Evolutionary conservation across 1,140 invertebrate genomes (phyloP).

Genomic region (Heterodera schachtii): DNA sequence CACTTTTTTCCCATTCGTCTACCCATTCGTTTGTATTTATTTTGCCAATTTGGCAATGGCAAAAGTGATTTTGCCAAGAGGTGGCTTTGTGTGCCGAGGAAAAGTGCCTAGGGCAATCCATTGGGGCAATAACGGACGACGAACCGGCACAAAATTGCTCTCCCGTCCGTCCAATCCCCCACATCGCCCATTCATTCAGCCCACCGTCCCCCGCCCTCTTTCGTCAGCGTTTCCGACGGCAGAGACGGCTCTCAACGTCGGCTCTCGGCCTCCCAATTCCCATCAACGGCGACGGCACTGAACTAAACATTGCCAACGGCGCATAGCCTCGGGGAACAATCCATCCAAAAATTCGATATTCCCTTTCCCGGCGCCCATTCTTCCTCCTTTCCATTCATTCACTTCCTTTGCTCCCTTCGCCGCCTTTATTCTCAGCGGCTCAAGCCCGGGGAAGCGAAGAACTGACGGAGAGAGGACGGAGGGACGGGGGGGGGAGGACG

Average conservation of each 20-base stretch:
- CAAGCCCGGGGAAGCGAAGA: neutral
- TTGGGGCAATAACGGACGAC: neutral
- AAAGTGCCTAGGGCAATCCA: neutral
- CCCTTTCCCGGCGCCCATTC: neutral
- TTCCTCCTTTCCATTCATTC: too few relatives aligned
- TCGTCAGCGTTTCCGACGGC: conserved; percentile 1
- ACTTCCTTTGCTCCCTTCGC: too few relatives aligned
- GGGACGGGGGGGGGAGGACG: neutral
- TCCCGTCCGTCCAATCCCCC: neutral
- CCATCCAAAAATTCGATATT: conserved; percentile 6
- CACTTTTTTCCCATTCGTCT: too few relatives aligned
- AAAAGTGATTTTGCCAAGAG: neutral
- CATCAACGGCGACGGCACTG: conserved; percentile 3
- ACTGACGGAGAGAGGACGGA: neutral
- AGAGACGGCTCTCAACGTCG: neutral
- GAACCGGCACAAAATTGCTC: neutral
- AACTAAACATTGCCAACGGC: neutral
- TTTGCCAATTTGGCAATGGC: neutral
- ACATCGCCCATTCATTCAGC: neutral
- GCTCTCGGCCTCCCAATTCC: neutral
- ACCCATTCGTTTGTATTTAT: neutral
- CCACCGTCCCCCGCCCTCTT: neutral
- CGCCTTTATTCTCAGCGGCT: neutral
- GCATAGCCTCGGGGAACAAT: conserved; percentile 2
- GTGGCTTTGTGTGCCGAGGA: neutral